These are phyloP conservation scores for Flexamia atlantica DNA, from an alignment of 2,888 invertebrate species.

Conservation along the genomic window DNA sequence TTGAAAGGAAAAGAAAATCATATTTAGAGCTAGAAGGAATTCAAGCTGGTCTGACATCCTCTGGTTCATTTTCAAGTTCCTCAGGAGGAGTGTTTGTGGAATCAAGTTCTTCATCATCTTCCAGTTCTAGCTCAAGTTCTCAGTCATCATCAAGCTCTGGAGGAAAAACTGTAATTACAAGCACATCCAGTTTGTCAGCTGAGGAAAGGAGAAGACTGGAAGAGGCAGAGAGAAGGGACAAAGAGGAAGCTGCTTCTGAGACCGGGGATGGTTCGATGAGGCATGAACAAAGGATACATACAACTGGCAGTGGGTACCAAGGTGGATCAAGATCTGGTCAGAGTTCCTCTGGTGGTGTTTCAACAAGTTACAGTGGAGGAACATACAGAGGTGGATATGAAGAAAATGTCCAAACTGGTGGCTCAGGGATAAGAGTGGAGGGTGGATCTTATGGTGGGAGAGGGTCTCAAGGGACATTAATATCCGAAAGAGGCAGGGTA, in stretches of 20 bases:
- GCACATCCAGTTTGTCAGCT: slow-evolving; percentile 70
- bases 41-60: slow-evolving; percentile 64
- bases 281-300: slow-evolving; percentile 64
- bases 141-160: slow-evolving; percentile 37
- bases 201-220: slow-evolving; percentile 73
- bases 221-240: slow-evolving; percentile 64
- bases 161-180: slow-evolving; percentile 25
- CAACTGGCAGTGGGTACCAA: not conserved
- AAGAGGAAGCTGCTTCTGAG: slow-evolving; percentile 66
- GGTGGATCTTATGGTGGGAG: slow-evolving; percentile 49
- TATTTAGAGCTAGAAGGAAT: slow-evolving; percentile 68
- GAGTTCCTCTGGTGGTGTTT: slow-evolving; percentile 23
- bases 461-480: slow-evolving; percentile 45
- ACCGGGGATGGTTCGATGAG: slow-evolving; percentile 67
- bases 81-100: slow-evolving; percentile 37
- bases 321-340: slow-evolving; percentile 47
- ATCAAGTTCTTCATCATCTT: slow-evolving; percentile 63
- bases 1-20: slow-evolving; percentile 68
- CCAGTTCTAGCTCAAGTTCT: slow-evolving; percentile 21
- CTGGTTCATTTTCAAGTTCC: slow-evolving; percentile 51
- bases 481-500: slow-evolving; percentile 61
- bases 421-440: slow-evolving; percentile 27
- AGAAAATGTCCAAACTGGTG: not conserved
- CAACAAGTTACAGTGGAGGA: slow-evolving; percentile 33
- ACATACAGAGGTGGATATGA: slow-evolving; percentile 37